Conservation (phyloP, 1,140 invertebrate species). For the Drosophila nannoptera region DNA sequence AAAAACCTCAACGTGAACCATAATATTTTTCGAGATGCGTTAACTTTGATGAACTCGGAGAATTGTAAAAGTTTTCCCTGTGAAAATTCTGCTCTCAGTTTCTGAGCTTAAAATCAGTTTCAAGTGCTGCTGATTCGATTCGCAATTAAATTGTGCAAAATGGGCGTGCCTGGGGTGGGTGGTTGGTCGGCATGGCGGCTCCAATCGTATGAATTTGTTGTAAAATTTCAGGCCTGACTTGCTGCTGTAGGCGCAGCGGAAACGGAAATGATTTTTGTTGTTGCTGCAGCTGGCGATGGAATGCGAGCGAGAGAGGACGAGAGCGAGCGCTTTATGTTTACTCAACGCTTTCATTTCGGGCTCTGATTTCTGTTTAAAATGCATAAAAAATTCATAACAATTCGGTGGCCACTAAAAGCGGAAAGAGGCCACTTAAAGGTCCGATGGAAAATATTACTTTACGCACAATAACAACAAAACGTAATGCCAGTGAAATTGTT, state of each 20-base stretch:
- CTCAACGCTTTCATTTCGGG: conserved; percentile 26
- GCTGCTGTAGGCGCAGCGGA: conserved; percentile 52
- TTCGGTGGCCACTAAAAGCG: conserved; percentile 34
- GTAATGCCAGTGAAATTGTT: conserved; percentile 17
- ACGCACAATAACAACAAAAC: conserved; percentile 36
- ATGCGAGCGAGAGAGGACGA: conserved; percentile 17
- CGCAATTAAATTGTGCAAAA: conserved; percentile 37
- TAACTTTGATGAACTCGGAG: no score
- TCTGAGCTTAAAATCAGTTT: conserved; percentile 8
- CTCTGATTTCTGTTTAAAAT: conserved; percentile 56
- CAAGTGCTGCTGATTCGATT: conserved; percentile 36
- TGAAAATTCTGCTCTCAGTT: neutral
- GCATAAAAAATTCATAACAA: conserved; percentile 58
- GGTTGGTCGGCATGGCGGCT: neutral
- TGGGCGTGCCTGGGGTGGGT: neutral
- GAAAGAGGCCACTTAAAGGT: conserved; percentile 32
- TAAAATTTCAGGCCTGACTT: conserved; percentile 61
- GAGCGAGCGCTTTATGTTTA: conserved; percentile 31
- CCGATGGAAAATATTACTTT: conserved; percentile 34
- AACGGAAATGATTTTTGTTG: conserved; percentile 64
- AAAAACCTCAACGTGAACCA: no score
- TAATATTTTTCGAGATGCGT: no score
- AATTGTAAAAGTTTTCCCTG: conserved; percentile 6
- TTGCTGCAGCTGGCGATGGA: conserved; percentile 16
- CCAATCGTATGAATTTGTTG: conserved; percentile 37